Conservation (phyloP, 2,113 vertebrate genomes). For the Tursiops truncatus region DNA sequence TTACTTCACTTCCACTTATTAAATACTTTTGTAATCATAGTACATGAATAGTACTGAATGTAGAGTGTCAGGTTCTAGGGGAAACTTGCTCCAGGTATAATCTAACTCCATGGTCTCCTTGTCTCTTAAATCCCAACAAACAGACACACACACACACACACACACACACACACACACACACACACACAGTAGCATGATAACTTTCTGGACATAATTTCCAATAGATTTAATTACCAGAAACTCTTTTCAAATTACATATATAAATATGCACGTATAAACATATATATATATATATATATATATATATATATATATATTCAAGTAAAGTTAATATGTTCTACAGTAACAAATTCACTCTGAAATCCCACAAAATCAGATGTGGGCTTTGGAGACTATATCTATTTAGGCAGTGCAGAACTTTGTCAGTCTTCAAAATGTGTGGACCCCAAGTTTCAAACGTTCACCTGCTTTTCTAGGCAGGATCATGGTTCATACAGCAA, state of each 20-base stretch:
- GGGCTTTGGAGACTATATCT: neutral
- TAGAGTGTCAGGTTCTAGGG: neutral
- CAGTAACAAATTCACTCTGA: neutral
- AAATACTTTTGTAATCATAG: neutral
- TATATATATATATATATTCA: neutral
- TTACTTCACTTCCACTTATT: too few relatives aligned
- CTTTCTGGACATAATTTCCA: neutral
- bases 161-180: neutral
- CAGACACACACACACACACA: neutral
- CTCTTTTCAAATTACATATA: neutral
- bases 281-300: too few relatives aligned
- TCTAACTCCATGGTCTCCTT: neutral
- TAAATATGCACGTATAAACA: neutral
- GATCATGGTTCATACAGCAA: too few relatives aligned
- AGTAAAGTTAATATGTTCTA: neutral
- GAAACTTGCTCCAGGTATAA: neutral
- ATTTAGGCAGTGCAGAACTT: neutral
- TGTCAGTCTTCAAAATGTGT: neutral
- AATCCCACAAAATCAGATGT: neutral
- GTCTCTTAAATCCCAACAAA: neutral
- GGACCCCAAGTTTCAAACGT: neutral
- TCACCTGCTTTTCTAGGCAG: neutral
- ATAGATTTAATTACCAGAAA: neutral
- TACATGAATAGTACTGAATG: neutral
- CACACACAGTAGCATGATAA: too few relatives aligned